A percentile compares a stretch with the other conserved stretches of the same genome.
Conservation (phyloP, 2,888 invertebrate species). For the Eulithis testata region DNA sequence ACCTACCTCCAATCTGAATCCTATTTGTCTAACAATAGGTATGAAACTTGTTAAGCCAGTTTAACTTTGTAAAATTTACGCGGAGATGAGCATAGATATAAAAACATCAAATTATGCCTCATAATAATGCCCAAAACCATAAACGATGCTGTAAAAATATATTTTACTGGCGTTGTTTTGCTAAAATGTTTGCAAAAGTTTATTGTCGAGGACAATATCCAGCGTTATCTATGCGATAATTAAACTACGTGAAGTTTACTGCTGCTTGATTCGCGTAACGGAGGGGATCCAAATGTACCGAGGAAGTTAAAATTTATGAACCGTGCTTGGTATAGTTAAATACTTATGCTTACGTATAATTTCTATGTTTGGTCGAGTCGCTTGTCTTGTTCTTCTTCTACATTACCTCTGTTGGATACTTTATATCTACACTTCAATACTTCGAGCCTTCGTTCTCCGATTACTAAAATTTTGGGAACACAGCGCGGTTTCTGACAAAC, state of each 20-base stretch:
- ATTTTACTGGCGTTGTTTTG: conserved; percentile 23
- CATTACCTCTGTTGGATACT: no score
- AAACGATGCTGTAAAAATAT: conserved; percentile 25
- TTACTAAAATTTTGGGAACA: no score
- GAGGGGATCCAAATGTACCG: no score
- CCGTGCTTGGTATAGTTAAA: no score
- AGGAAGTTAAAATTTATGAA: no score
- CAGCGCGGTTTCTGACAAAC: no score
- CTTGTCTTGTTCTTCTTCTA: no score
- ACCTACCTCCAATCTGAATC: conserved; percentile 9
- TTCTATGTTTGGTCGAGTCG: no score
- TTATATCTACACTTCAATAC: no score
- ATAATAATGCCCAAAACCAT: conserved; percentile 22
- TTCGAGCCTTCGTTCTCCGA: no score
- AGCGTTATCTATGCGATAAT: conserved; percentile 15
- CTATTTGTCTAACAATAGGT: conserved; percentile 8
- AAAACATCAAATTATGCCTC: conserved; percentile 18
- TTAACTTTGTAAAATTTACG: conserved; percentile 6
- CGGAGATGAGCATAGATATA: conserved; percentile 10
- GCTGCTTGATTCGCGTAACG: neutral
- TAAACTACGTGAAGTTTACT: conserved; percentile 10
- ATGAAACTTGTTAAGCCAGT: conserved; percentile 12
- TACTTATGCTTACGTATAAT: no score
- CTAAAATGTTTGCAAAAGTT: conserved; percentile 18
- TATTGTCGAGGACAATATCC: conserved; percentile 18